Conservation (phyloP, 2,888 invertebrate species). For the Coelopa pilipes region DNA sequence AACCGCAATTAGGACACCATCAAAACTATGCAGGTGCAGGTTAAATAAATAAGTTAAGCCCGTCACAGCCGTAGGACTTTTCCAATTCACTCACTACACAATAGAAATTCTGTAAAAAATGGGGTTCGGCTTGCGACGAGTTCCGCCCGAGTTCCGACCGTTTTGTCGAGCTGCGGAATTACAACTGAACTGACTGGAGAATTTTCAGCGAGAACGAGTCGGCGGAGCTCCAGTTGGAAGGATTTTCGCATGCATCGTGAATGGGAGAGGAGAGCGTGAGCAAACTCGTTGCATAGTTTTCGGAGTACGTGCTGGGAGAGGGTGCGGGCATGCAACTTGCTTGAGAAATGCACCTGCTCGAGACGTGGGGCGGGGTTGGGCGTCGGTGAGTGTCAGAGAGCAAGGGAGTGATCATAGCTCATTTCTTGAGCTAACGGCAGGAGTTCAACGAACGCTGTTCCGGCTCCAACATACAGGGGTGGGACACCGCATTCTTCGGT, state of each 20-base stretch:
- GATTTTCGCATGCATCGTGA: slow-evolving; percentile 25
- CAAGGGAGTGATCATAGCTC: background rate
- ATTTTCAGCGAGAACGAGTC: slow-evolving; percentile 46
- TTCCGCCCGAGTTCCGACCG: slow-evolving; percentile 53
- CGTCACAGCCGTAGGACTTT: background rate
- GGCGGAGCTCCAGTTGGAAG: slow-evolving; percentile 39
- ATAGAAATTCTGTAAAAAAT: slow-evolving; percentile 17
- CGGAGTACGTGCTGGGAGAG: background rate
- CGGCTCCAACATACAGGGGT: background rate
- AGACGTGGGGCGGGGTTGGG: background rate
- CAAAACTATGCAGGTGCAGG: background rate
- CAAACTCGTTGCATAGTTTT: background rate
- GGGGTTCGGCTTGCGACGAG: slow-evolving; percentile 29
- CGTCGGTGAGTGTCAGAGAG: background rate
- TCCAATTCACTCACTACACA: slow-evolving; percentile 15
- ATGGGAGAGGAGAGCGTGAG: background rate
- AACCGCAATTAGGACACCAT: too few relatives aligned
- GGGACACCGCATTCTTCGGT: background rate
- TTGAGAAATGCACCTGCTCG: background rate
- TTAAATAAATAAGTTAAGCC: background rate
- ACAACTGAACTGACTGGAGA: slow-evolving; percentile 55
- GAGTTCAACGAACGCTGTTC: slow-evolving; percentile 11
- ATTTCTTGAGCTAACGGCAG: background rate
- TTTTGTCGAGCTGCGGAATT: slow-evolving; percentile 56
- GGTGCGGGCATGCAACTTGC: background rate